Conservation (phyloP, 2,888 invertebrate species). For the Muscina levida region DNA sequence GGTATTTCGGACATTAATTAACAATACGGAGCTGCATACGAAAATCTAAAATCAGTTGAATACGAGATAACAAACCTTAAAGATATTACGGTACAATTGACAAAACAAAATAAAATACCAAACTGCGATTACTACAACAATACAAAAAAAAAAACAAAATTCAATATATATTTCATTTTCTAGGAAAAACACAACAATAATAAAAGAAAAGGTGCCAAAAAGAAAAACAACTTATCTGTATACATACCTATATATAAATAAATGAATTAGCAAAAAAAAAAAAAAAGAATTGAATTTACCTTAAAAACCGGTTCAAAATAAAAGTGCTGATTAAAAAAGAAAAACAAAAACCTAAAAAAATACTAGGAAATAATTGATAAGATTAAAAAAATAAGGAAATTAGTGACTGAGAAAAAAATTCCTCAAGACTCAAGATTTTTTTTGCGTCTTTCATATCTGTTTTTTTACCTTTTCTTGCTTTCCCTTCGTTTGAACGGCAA, state of each 20-base stretch:
- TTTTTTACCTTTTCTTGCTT: conserved; percentile 7
- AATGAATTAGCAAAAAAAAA: conserved; percentile 41
- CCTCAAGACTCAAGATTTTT: not conserved
- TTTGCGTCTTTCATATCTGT: not conserved
- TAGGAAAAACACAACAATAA: conserved; percentile 16
- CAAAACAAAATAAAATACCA: not conserved
- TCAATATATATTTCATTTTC: conserved; percentile 12
- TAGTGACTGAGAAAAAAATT: not conserved
- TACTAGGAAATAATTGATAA: conserved; percentile 23
- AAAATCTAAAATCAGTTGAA: conserved; percentile 77
- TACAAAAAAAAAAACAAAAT: conserved; percentile 40
- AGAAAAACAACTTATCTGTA: conserved; percentile 15
- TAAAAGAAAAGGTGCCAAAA: conserved; percentile 37
- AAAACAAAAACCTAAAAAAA: too few species aligned
- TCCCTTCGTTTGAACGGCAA: not conserved
- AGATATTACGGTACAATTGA: conserved; percentile 68
- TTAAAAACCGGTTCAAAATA: conserved; percentile 55
- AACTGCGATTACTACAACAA: conserved; percentile 44
- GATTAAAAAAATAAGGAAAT: conserved; percentile 15
- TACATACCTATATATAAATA: conserved; percentile 39
- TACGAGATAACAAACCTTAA: conserved; percentile 76
- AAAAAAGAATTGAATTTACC: too few species aligned
- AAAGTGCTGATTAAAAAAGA: too few species aligned
- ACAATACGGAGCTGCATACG: conserved; percentile 70
- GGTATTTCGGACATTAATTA: conserved; percentile 71